These are phyloP conservation scores for Apis florea DNA, from an alignment of 1,140 invertebrate genomes.

Conservation along the genomic window DNA sequence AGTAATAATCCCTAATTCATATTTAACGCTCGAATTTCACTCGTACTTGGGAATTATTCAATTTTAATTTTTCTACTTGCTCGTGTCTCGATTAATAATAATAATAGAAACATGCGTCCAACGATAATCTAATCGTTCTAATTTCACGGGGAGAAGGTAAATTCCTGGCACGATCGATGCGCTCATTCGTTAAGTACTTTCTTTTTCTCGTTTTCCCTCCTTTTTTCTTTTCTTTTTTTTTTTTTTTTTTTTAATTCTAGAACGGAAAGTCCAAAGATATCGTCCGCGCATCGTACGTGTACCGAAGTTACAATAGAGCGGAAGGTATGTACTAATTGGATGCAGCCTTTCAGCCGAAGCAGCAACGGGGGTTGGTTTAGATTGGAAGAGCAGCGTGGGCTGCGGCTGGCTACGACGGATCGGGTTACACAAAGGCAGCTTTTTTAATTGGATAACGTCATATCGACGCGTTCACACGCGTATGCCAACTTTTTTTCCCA, in stretches of 20 bases:
- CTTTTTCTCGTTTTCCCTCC: background rate
- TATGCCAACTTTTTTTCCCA: conserved; percentile 70
- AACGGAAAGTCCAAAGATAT: conserved; percentile 17
- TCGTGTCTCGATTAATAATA: too few species aligned
- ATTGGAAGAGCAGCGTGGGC: conserved; percentile 64
- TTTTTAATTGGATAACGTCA: conserved; percentile 79
- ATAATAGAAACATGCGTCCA: too few species aligned
- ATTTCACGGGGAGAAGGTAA: too few species aligned
- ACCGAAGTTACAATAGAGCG: conserved; percentile 62
- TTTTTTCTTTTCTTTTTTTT: background rate
- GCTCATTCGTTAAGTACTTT: background rate
- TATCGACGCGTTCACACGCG: conserved; percentile 74
- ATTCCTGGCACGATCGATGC: background rate
- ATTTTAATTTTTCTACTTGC: too few species aligned
- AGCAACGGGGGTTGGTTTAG: conserved; percentile 70
- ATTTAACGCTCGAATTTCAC: too few species aligned
- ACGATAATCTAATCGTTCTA: too few species aligned
- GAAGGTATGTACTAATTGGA: conserved; percentile 76
- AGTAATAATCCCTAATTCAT: too few species aligned
- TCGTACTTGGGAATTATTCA: too few species aligned
- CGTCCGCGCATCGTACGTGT: background rate
- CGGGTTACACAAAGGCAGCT: conserved; percentile 76
- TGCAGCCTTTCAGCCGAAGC: conserved; percentile 68
- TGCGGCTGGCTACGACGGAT: conserved; percentile 66
- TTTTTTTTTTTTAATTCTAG: background rate